Conservation (phyloP, 2,797 vertebrate genomes). For the Macropodus opercularis region DNA sequence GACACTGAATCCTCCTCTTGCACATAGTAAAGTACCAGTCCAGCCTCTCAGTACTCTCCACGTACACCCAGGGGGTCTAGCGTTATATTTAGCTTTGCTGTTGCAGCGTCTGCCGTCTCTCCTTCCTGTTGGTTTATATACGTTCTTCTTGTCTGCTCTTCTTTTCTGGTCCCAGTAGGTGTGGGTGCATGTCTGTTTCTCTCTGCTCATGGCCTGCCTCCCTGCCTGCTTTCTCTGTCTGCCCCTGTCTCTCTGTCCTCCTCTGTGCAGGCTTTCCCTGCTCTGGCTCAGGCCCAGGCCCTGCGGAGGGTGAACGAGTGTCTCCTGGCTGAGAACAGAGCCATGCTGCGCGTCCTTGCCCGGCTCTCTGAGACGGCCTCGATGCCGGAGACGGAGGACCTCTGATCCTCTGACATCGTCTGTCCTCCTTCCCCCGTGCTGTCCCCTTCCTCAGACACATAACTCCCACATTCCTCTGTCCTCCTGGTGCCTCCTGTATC, state of each 20-base stretch:
- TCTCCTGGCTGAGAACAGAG: conserved; percentile 93
- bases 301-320: conserved; percentile 90
- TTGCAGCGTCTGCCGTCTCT: conserved; percentile 28
- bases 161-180: conserved; percentile 18
- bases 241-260: conserved; percentile 65
- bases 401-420: conserved; percentile 81
- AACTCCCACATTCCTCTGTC: conserved; percentile 70
- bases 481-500: conserved; percentile 71
- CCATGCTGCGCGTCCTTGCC: conserved; percentile 91
- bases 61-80: neutral
- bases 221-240: conserved; percentile 59
- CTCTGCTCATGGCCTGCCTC: conserved; percentile 47
- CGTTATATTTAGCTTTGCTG: conserved; percentile 33
- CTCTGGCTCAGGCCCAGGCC: conserved; percentile 91
- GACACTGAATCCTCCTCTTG: conserved; percentile 15
- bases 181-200: conserved; percentile 35
- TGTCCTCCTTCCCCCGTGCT: conserved; percentile 58
- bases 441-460: conserved; percentile 52
- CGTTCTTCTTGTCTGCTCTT: conserved; percentile 26
- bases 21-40: neutral
- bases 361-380: conserved; percentile 87
- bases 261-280: conserved; percentile 89
- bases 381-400: conserved; percentile 90
- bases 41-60: neutral
- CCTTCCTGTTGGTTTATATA: conserved; percentile 31